A percentile compares a stretch with the other conserved stretches of the same genome.
Conservation (phyloP, 2,797 vertebrate genomes). For the Centropyge bicolor region DNA sequence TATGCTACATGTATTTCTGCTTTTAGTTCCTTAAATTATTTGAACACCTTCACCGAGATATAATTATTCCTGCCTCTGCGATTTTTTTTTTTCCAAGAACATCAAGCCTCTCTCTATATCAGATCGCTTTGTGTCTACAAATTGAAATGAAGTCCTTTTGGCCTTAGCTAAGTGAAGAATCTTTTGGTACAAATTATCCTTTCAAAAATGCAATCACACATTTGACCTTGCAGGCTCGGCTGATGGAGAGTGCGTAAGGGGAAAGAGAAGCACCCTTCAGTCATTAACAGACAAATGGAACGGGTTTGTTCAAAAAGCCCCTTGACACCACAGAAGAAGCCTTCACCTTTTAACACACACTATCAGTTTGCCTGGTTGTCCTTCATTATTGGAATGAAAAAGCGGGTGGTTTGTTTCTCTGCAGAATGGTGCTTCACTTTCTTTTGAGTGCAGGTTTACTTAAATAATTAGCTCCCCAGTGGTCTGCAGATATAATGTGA, state of each 20-base stretch:
- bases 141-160: slow-evolving; percentile 54
- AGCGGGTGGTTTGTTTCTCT: background rate
- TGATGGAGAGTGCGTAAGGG: slow-evolving; percentile 40
- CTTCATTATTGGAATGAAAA: slow-evolving; percentile 29
- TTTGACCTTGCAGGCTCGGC: slow-evolving; percentile 61
- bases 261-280: slow-evolving; percentile 55
- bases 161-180: slow-evolving; percentile 14
- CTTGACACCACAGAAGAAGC: slow-evolving; percentile 58
- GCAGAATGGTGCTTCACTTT: slow-evolving; percentile 13
- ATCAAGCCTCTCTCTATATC: slow-evolving; percentile 34
- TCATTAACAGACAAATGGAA: slow-evolving; percentile 67
- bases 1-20: background rate
- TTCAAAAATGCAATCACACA: slow-evolving; percentile 63
- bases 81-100: slow-evolving; percentile 27
- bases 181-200: slow-evolving; percentile 52
- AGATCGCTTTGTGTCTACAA: slow-evolving; percentile 35
- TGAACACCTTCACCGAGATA: background rate
- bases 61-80: slow-evolving; percentile 33
- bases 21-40: background rate
- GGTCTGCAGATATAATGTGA: slow-evolving; percentile 7
- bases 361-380: slow-evolving; percentile 29
- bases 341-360: slow-evolving; percentile 48
- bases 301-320: slow-evolving; percentile 56
- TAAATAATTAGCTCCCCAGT: slow-evolving; percentile 34
- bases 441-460: slow-evolving; percentile 36